Evolutionary conservation across 2,797 vertebrate species (phyloP), one percentile per base, ranked within the genome.

Genomic region (Dermochelys coriacea): DNA sequence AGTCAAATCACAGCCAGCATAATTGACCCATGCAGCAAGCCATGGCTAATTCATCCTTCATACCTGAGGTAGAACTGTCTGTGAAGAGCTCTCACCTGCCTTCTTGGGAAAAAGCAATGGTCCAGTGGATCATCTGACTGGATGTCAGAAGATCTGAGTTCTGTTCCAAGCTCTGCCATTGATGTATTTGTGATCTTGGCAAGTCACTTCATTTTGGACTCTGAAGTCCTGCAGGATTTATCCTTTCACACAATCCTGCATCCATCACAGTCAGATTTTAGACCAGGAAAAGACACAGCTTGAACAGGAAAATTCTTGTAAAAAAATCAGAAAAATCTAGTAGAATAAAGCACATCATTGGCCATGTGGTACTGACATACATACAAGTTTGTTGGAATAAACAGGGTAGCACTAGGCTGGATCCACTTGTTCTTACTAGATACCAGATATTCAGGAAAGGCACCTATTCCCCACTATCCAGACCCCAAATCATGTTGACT

Each of bases 21-120:
- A 34, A 54, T 2, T 57, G 51, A 25, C 5, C 6, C 1, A 23
- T 18, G 23, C 12, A 47, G 34, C 18, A 87, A 75, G 54, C 11
- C 52, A 89, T 34, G 31, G 51, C 1, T 52, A 75, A 84, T 16
- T 74, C 41, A 86, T 77, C 34, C 47, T 10, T 9, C n/a, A 75
- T 74, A 12, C 0, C 0, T 3, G 75, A 90, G 55, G 27, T 54
- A 12, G 2, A 16, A 68, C 31, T 12, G 31, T 8, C 51, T 61
- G 0, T 0, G 1, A 27, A 54, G 57, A 34, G 5, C 37, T 27
- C 1, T 0, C 8, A 2, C 15, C 7, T 7, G 64, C 59, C n/a
- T 78, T 49, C 77, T 11, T 47, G 71, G 50, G 23, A 49, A 64
- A 45, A 11, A 71, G 16, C 34, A 75, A 10, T 61, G 37, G 15